phyloP scores from a whole-genome alignment of 2,888 invertebrate genomes.

The Meiosimyza platycephala region DNA sequence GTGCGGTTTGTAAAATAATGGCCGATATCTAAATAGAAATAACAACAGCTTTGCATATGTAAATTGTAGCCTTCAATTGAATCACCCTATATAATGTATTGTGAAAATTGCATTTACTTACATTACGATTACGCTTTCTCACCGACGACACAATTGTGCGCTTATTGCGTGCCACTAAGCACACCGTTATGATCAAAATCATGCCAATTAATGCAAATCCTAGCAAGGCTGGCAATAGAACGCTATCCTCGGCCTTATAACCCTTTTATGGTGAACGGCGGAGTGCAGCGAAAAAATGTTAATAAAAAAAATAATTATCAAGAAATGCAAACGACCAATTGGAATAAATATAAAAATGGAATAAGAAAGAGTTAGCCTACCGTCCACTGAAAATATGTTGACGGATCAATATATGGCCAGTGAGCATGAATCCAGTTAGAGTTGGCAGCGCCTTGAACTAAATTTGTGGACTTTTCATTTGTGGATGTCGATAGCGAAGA shows the following conservation, averaged over 20 bases:
- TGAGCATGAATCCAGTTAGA: conserved; percentile 72
- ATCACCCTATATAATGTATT: too few relatives aligned
- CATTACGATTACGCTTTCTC: conserved; percentile 65
- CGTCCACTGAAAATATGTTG: conserved; percentile 76
- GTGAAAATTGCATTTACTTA: conserved; percentile 51
- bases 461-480: conserved; percentile 1
- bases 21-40: too few relatives aligned
- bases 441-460: conserved; percentile 31
- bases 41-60: too few relatives aligned
- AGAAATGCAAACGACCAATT: conserved; percentile 11
- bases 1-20: too few relatives aligned
- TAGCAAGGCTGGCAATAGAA: conserved; percentile 70
- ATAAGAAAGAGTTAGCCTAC: conserved; percentile 65
- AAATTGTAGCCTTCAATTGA: too few relatives aligned
- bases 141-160: conserved; percentile 63
- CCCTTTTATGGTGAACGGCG: conserved; percentile 64
- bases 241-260: conserved; percentile 72
- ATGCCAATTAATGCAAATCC: conserved; percentile 69
- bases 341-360: conserved; percentile 20
- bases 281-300: conserved; percentile 14
- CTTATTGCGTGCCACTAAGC: conserved; percentile 69
- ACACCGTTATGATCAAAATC: conserved; percentile 69
- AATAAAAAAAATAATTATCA: conserved; percentile 15
- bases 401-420: conserved; percentile 76
- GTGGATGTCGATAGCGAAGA: neutral